phyloP scores from a whole-genome alignment of 64 coral and sea anemone species.

The Porites australiensis region DNA sequence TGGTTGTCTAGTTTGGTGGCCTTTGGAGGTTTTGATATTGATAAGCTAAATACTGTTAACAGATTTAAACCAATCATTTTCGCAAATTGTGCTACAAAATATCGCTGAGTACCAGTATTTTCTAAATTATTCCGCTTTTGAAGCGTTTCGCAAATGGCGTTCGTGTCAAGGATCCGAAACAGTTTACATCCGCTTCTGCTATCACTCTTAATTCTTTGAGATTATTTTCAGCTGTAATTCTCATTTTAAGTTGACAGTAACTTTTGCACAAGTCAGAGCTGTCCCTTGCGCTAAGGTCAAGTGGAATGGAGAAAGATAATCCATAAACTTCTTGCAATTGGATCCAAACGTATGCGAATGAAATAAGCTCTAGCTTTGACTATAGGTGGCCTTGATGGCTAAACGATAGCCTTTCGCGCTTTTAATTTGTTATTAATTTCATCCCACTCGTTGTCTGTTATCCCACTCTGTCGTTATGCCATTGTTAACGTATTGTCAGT shows the following conservation, averaged over 20 bases:
- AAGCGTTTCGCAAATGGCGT: slow-evolving; percentile 5
- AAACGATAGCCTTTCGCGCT: not conserved
- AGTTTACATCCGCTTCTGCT: not conserved
- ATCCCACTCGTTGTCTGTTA: not conserved
- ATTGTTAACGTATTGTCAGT: not conserved
- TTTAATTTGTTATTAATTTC: not conserved
- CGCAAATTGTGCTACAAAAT: slow-evolving; percentile 35
- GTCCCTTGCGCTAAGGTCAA: slow-evolving; percentile 28
- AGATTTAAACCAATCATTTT: slow-evolving; percentile 63
- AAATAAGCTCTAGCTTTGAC: slow-evolving; percentile 1
- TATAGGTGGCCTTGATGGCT: not conserved
- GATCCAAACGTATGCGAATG: not conserved
- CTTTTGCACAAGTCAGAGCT: not conserved
- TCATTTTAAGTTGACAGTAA: not conserved
- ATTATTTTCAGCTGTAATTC: not conserved
- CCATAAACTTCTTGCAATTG: not conserved
- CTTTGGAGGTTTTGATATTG: slow-evolving; percentile 17
- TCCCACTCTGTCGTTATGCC: not conserved
- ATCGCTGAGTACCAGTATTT: not conserved
- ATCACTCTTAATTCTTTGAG: not conserved
- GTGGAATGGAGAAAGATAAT: slow-evolving; percentile 38
- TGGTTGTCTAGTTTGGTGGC: slow-evolving; percentile 24
- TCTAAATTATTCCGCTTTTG: not conserved
- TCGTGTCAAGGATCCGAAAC: not conserved
- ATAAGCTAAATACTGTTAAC: slow-evolving; percentile 63